These are phyloP conservation scores for Drosophila seclusa DNA, from an alignment of 2,888 invertebrate species.

Conservation along the genomic window DNA sequence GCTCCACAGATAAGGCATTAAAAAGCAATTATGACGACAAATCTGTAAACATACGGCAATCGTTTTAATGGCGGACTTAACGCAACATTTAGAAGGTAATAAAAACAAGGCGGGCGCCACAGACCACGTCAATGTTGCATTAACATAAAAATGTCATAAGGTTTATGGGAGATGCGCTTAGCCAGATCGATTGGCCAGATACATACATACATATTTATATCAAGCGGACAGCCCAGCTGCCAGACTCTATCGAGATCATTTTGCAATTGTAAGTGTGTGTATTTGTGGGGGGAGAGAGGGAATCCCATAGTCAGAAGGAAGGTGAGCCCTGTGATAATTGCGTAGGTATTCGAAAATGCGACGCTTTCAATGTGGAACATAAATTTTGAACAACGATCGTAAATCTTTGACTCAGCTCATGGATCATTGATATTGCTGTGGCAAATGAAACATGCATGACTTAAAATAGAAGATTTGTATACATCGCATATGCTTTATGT, in stretches of 20 bases:
- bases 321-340: slow-evolving; percentile 12
- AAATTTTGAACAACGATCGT: slow-evolving; percentile 62
- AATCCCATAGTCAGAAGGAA: neutral
- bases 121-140: slow-evolving; percentile 63
- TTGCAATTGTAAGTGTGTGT: slow-evolving; percentile 58
- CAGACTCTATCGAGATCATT: slow-evolving; percentile 42
- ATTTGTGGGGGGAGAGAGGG: neutral
- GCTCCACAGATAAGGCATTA: slow-evolving; percentile 79
- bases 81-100: slow-evolving; percentile 79
- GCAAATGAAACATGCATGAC: slow-evolving; percentile 16
- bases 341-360: slow-evolving; percentile 32
- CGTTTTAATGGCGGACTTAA: slow-evolving; percentile 81
- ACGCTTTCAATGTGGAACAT: slow-evolving; percentile 37
- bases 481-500: slow-evolving; percentile 14
- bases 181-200: slow-evolving; percentile 66
- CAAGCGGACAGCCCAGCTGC: slow-evolving; percentile 32
- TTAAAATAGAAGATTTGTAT: slow-evolving; percentile 27
- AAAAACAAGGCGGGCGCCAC: slow-evolving; percentile 67
- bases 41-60: slow-evolving; percentile 82
- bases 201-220: slow-evolving; percentile 6
- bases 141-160: slow-evolving; percentile 82
- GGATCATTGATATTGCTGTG: slow-evolving; percentile 45
- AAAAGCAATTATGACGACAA: slow-evolving; percentile 83
- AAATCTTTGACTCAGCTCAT: slow-evolving; percentile 55
- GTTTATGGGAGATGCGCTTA: slow-evolving; percentile 73